Base-by-base conservation (phyloP, 2,888 invertebrate species). In the Calephelis perditalis region DNA sequence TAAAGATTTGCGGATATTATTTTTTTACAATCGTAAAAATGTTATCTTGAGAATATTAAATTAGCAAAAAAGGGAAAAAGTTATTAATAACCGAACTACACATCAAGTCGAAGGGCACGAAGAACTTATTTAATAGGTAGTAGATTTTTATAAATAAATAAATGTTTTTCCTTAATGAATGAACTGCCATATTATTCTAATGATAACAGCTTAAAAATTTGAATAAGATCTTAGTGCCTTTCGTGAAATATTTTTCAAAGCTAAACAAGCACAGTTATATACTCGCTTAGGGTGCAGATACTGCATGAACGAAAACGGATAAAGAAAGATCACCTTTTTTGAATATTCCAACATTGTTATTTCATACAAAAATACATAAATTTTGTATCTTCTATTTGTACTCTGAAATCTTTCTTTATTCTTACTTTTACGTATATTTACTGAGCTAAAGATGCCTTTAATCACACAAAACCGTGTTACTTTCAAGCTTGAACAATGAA, bases 401-500 rank as follows among this genome's bases (percentile, higher is more conserved):
- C 7, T 49, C 3, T 35, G 15, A 49, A 49, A 49, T 49, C 26
- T 49, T 49, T 49, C 35, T 52, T 52, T 52, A 35, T 52, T 52
- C 35, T 11, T 35, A 11, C 5, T 26, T 47, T 15, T 47, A 15
- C 10, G 15, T 26, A 52, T 52, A 10, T 52, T 52, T 35, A 9
- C 52, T 26, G 35, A 26, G 52, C 52, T 52, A 52, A 35, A 52
- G 35, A 11, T 52, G 35, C 35, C 52, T 35, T 10, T 9, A 11
- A 26, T 35, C 35, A 52, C 52, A 52, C 11, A 11, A 52, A 10
- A 9, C 26, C 26, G 35, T 9, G 52, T 35, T 52, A 15, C 86
- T 85, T 86, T 68, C 73, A 77, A 77, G 77, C 78, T 75, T 78
- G 40, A 26, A 40, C 80, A 77, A 74, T 72, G 80, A 79, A 81